These are phyloP conservation scores for Trichogramma evanescens DNA, from an alignment of 2,888 invertebrate genomes.

Conservation along the genomic window DNA sequence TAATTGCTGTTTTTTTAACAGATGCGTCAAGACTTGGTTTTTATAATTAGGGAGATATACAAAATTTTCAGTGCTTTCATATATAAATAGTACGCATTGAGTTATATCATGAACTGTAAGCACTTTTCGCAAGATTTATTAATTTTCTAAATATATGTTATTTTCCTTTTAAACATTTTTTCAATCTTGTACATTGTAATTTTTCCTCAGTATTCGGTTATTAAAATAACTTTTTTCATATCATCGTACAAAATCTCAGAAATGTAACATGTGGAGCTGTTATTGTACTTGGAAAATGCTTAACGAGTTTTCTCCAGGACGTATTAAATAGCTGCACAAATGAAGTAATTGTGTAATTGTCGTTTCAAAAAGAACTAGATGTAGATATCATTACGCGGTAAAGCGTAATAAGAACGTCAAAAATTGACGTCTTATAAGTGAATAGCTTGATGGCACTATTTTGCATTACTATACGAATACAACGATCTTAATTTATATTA, in stretches of 20 bases:
- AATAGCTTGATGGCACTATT: conserved; percentile 24
- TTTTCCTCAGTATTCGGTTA: conserved; percentile 3
- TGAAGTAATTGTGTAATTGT: conserved; percentile 20
- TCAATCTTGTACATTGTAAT: conserved; percentile 5
- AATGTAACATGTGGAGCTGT: background rate
- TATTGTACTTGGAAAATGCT: conserved; percentile 3
- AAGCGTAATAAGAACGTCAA: conserved; percentile 9
- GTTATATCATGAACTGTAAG: conserved; percentile 11
- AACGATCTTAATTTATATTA: conserved; percentile 16
- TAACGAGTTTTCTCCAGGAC: background rate
- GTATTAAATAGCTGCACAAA: conserved; percentile 27
- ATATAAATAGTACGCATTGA: conserved; percentile 15
- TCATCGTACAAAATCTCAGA: conserved; percentile 1
- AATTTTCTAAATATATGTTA: conserved; percentile 8
- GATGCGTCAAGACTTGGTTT: conserved; percentile 5
- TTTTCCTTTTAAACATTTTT: background rate
- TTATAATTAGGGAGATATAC: conserved; percentile 6
- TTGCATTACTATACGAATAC: conserved; percentile 17
- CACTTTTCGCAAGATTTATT: conserved; percentile 14
- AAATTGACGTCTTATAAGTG: conserved; percentile 14
- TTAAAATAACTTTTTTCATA: conserved; percentile 16
- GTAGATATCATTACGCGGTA: background rate
- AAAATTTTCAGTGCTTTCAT: conserved; percentile 16
- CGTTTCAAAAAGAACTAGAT: conserved; percentile 9
- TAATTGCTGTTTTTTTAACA: conserved; percentile 2